Evolutionary conservation across 2,113 vertebrate species (phyloP).

Genomic region (Syngnathus scovelli): DNA sequence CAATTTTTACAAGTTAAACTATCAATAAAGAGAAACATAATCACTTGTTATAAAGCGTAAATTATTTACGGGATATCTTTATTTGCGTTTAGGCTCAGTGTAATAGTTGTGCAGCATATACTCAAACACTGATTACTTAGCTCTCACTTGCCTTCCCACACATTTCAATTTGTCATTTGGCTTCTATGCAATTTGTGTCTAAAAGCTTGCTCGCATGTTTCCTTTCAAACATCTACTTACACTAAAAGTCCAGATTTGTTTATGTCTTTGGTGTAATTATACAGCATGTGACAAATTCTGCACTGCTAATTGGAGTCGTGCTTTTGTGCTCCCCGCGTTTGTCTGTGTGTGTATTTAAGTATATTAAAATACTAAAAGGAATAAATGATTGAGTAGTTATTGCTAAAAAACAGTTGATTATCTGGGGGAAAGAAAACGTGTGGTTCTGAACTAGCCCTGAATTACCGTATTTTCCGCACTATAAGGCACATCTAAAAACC

Average conservation of each 20-base stretch:
- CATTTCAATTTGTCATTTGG: neutral
- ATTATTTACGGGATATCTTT: too few relatives aligned
- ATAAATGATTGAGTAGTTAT: constrained; percentile 28
- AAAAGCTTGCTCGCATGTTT: neutral
- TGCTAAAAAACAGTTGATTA: constrained; percentile 29
- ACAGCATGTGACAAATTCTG: neutral
- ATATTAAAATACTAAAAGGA: constrained; percentile 19
- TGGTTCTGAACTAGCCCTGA: constrained; percentile 24
- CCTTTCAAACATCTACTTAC: neutral
- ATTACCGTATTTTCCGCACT: neutral
- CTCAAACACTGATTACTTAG: too few relatives aligned
- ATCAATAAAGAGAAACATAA: too few relatives aligned
- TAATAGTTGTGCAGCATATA: too few relatives aligned
- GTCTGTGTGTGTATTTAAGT: neutral
- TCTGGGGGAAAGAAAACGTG: constrained; percentile 31
- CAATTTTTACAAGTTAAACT: too few relatives aligned
- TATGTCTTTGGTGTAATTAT: too few relatives aligned
- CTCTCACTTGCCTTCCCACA: neutral
- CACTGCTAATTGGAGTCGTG: neutral
- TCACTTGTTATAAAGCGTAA: too few relatives aligned
- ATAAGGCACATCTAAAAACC: too few relatives aligned
- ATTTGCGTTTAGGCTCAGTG: too few relatives aligned
- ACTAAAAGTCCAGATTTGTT: neutral
- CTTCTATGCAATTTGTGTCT: neutral
- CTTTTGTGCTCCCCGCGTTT: neutral